phyloP scores from a whole-genome alignment of 2,113 vertebrate species.

The Poeciliopsis prolifica region DNA sequence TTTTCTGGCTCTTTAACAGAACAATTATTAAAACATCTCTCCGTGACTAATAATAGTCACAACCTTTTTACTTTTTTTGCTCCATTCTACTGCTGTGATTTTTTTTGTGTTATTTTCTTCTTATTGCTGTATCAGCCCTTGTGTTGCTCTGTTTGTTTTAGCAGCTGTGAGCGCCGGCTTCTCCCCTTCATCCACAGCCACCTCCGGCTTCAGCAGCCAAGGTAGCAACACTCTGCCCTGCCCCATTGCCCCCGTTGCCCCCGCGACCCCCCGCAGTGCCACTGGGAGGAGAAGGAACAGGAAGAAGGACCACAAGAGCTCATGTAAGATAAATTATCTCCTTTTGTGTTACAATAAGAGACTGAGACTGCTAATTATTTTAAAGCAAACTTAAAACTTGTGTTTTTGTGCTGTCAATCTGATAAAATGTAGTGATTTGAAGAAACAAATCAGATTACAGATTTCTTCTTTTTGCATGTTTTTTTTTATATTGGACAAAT shows the following conservation, averaged over 20 bases:
- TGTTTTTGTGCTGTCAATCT: neutral
- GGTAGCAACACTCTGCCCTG: constrained; percentile 86
- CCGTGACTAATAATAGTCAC: constrained; percentile 21
- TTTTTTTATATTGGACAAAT: neutral
- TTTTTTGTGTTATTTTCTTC: neutral
- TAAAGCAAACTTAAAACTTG: too few relatives aligned
- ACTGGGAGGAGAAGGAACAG: constrained; percentile 86
- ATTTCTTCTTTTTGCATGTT: too few relatives aligned
- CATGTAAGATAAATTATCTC: constrained; percentile 77
- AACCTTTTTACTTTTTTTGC: constrained; percentile 2
- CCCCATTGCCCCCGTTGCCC: constrained; percentile 71
- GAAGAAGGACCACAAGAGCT: constrained; percentile 93
- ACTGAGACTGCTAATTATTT: neutral
- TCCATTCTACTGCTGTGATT: constrained; percentile 10
- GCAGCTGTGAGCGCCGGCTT: constrained; percentile 91
- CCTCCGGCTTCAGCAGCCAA: constrained; percentile 87
- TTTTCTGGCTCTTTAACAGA: constrained; percentile 44
- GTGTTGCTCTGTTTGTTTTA: constrained; percentile 60
- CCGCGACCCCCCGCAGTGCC: constrained; percentile 88
- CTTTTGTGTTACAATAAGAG: neutral
- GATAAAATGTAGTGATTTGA: neutral
- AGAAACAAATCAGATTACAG: too few relatives aligned
- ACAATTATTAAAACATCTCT: constrained; percentile 37
- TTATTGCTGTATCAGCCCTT: constrained; percentile 13
- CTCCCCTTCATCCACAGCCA: constrained; percentile 87